Base-by-base conservation (phyloP, 2,888 invertebrate species). In the Tetranychus piercei region DNA sequence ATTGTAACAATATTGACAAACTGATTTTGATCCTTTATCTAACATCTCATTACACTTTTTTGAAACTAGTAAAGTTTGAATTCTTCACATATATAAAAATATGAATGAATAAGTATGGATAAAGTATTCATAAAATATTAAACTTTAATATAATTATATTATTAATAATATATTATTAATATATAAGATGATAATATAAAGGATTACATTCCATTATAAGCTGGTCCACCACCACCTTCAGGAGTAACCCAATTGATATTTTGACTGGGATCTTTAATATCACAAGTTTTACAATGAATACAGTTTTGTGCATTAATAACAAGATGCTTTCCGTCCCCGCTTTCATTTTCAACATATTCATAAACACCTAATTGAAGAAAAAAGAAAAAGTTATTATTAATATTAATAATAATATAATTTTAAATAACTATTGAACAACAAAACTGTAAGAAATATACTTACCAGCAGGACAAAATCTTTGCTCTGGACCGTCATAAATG, bases 161-260 rank as follows among this genome's bases (percentile, higher is more conserved):
- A n/a, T n/a, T n/a, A n/a, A n/a, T n/a, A n/a, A n/a, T 34, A 34
- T 34, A 4, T 3, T 34, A 34, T 34, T 5, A 34, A 34, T 34
- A 5, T 34, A 34, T 34, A n/a, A n/a, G n/a, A n/a, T n/a, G n/a
- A n/a, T n/a, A 34, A 34, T 34, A 34, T 34, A 34, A 34, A 34
- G 55, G 7, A 55, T 69, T 69, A 69, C 69, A 69, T 69, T 69
- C 97, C 97, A 82, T 94, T 92, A 85, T 99, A 99, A 20, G 96
- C 95, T 20, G 99, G 97, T 0, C 99, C 97, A 79, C 96, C 97
- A 75, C 96, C 96, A 1, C 96, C 95, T 84, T 99, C 97, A 0
- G 99, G 99, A 9, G 93, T 92, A 1, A 99, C 97, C 99, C 99
- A 99, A 84, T 99, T 97, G 82, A 99, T 97, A 83, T 99, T 99